Conservation (phyloP, 2,888 invertebrate genomes). For the Pemphredon lugubris region DNA sequence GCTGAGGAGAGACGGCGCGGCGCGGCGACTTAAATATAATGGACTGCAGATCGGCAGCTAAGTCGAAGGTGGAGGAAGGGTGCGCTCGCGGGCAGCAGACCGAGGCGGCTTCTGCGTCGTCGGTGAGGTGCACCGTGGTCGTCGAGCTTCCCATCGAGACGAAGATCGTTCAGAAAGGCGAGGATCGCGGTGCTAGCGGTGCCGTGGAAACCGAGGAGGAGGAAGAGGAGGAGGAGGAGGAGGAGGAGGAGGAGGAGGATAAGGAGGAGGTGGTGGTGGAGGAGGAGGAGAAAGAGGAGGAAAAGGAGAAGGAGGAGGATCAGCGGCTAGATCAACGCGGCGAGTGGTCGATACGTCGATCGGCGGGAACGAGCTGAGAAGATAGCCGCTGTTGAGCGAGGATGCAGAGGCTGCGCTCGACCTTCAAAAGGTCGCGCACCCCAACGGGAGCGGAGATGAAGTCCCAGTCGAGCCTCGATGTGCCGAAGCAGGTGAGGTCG, state of each 20-base stretch:
- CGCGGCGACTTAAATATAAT: conserved; percentile 72
- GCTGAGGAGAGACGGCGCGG: conserved; percentile 20
- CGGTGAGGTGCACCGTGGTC: conserved; percentile 56
- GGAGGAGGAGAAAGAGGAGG: conserved; percentile 22
- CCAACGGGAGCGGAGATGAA: conserved; percentile 96
- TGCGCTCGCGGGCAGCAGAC: conserved; percentile 64
- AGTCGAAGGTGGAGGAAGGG: conserved; percentile 70
- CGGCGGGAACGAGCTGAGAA: conserved; percentile 24
- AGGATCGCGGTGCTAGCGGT: conserved; percentile 24
- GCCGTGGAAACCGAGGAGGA: conserved; percentile 44
- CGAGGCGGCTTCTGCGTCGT: conserved; percentile 55
- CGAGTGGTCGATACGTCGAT: background rate
- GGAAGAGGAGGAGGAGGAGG: conserved; percentile 33
- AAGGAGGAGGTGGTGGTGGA: background rate
- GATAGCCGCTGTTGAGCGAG: conserved; percentile 79
- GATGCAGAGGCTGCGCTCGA: conserved; percentile 92
- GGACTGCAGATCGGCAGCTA: conserved; percentile 75
- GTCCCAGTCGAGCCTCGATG: conserved; percentile 94
- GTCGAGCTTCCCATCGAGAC: conserved; percentile 50
- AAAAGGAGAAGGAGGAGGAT: too few relatives aligned
- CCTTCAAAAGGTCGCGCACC: conserved; percentile 93
- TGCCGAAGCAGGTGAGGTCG: conserved; percentile 94
- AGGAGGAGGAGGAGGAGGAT: conserved; percentile 21
- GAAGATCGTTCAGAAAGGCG: conserved; percentile 46
- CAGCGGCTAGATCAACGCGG: background rate